Evolutionary conservation across 2,888 invertebrate species (phyloP), one percentile per base, ranked within the genome.

Genomic region (Cataglyphis altisquamis): DNA sequence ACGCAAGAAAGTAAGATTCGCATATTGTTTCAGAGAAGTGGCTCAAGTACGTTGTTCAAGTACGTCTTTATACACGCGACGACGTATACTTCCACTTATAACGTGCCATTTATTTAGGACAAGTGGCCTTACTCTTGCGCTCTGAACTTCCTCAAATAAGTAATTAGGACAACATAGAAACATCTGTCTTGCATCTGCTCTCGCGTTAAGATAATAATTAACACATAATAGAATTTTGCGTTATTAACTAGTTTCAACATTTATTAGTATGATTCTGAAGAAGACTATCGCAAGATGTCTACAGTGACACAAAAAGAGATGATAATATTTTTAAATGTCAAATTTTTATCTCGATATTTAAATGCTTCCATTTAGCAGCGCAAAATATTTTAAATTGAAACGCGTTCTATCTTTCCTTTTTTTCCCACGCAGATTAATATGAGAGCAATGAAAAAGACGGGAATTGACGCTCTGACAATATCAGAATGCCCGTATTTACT

Each of bases 121-220:
- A 21, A 68, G 29, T 10, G 41, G 29, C 15, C 70, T 32, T 68
- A 32, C 29, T n/a, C 10, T 73, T 29, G 29, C 15, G 8, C 10
- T 15, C 63, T 8, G 39, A 77, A 66, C n/a, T 55, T 15, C 41
- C 6, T 68, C 55, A 55, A 77, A 48, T 48, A 48, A 41, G 10
- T 67, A 68, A 77, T 68, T 67, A 29, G 55, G 8, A 39, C 52
- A 25, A 45, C n/a, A 18, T 9, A 29, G 66, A 29, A 77, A 67
- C 68, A 67, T 57, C 77, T 55, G 68, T 39, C 41, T 57, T 29
- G n/a, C 77, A 68, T 77, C 77, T 67, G 77, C n/a, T 41, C 41
- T 41, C 55, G 64, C 15, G 21, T 6, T 21, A 32, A 48, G 12
- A 75, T 75, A 63, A 64, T 25, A 21, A 67, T 48, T 77, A 32